Conservation (phyloP, 1,140 invertebrate genomes). For the Globodera rostochiensis region DNA sequence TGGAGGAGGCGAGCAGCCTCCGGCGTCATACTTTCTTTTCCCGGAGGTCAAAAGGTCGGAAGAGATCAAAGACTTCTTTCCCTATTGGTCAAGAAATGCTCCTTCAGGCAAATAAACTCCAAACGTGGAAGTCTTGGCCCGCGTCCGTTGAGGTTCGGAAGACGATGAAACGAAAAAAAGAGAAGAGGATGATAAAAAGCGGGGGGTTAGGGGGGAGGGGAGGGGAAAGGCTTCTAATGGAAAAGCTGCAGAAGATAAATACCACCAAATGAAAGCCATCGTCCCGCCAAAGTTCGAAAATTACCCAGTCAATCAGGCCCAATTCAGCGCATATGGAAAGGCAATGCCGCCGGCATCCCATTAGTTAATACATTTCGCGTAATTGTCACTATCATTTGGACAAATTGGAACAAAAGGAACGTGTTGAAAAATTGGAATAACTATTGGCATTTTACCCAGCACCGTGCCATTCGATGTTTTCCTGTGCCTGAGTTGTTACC, state of each 20-base stretch:
- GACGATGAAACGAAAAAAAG: background rate
- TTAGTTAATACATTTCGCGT: too few relatives aligned
- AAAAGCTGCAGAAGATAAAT: background rate
- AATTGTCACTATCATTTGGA: too few relatives aligned
- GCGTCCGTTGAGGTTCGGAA: conserved; percentile 26
- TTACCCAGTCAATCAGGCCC: too few relatives aligned
- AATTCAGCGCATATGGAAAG: too few relatives aligned
- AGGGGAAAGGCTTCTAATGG: background rate
- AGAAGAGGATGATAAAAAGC: background rate
- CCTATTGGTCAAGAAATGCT: background rate
- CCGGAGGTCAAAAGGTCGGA: background rate
- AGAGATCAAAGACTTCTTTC: background rate
- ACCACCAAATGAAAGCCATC: too few relatives aligned
- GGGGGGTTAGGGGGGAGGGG: background rate
- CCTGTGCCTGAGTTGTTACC: too few relatives aligned
- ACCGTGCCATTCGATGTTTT: too few relatives aligned
- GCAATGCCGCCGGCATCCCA: too few relatives aligned
- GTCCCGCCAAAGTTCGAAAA: too few relatives aligned
- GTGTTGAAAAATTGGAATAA: too few relatives aligned
- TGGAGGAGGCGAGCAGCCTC: background rate
- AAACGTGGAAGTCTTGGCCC: conserved; percentile 30
- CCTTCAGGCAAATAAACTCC: background rate
- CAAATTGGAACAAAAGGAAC: too few relatives aligned
- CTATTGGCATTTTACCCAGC: too few relatives aligned
- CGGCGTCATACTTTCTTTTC: background rate